Evolutionary conservation across 2,797 vertebrate species (phyloP), one percentile per base, ranked within the genome.

Genomic region (Sciurus carolinensis): DNA sequence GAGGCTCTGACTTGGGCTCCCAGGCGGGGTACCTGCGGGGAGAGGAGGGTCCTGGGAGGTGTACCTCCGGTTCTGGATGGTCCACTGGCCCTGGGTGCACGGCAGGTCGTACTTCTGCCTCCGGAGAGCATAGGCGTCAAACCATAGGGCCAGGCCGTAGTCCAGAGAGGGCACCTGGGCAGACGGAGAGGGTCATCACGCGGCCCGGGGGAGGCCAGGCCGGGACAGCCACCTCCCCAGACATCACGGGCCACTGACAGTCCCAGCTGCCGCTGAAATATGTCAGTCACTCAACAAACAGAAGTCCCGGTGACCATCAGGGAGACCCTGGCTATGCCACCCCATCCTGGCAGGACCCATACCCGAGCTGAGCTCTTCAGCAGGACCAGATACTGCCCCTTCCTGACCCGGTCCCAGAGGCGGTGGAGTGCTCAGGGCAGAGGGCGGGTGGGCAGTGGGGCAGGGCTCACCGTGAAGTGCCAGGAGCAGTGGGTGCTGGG

Each of bases 11-110:
- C 69, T 14, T 24, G 39, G 33, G 57, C 22, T 80, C 28, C 50
- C 47, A 7, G 26, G n/a, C 7, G 3, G 8, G 22, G 24, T 1
- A 1, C 66, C 4, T 33, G 1, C 44, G 9, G 42, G 67, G 10
- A 39, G 6, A 33, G 47, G 17, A 22, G 39, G 33, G 36, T 28
- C 4, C 3, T 7, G 14, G 11, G 17, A 26, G 44, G 1, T 84
- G 94, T 95, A 99, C 99, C 99, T 99, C 98, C 99, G 98, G 97
- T 99, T 99, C 98, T 99, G 99, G 95, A 99, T 98, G 62, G 98
- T 97, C 99, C 99, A 99, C 98, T 99, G 99, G 87, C 99, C 99
- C 98, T 99, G 99, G 7, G 98, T 99, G 52, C 99, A 99, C 2
- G 97, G 98, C 89, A 99, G 97, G 85, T 98, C 98, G 0, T 99